Evolutionary conservation across 2,797 vertebrate species (phyloP).

Genomic region (Brachyalestes nurse): DNA sequence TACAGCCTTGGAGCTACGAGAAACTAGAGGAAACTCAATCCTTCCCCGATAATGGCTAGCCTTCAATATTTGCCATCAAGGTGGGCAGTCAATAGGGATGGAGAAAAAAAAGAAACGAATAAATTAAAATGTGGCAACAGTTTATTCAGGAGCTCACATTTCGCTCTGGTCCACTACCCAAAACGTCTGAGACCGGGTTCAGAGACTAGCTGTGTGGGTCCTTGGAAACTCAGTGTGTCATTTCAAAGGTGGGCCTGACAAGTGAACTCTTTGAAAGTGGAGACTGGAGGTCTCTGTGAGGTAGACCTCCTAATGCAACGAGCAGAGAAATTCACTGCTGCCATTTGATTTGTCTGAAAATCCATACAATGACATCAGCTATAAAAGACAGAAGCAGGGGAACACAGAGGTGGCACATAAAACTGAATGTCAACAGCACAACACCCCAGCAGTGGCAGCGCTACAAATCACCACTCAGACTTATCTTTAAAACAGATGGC

Average conservation of each 20-base stretch:
- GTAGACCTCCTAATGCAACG: conserved; percentile 72
- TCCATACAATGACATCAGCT: conserved; percentile 62
- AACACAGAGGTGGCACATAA: conserved; percentile 51
- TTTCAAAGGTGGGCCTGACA: conserved; percentile 23
- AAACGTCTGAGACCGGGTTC: conserved; percentile 2
- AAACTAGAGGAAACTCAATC: conserved; percentile 62
- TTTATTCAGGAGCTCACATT: conserved; percentile 58
- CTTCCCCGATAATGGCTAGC: conserved; percentile 57
- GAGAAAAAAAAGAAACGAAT: conserved; percentile 16
- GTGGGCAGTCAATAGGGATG: conserved; percentile 40
- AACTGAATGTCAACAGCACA: conserved; percentile 60
- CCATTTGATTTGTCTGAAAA: conserved; percentile 71
- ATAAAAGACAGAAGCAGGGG: conserved; percentile 65
- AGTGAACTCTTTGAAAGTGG: conserved; percentile 26
- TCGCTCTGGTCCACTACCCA: conserved; percentile 20
- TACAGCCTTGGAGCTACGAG: conserved; percentile 38
- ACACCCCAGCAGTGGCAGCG: conserved; percentile 66
- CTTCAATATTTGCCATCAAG: conserved; percentile 54
- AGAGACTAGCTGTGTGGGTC: conserved; percentile 14
- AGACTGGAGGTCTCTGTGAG: conserved; percentile 60
- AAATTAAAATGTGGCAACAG: conserved; percentile 68
- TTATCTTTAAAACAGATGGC: conserved; percentile 80
- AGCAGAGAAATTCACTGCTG: conserved; percentile 61
- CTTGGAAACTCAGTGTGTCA: conserved; percentile 19
- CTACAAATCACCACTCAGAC: conserved; percentile 72